These are phyloP conservation scores for Zygaena filipendulae DNA, from an alignment of 2,888 invertebrate genomes.

Conservation along the genomic window DNA sequence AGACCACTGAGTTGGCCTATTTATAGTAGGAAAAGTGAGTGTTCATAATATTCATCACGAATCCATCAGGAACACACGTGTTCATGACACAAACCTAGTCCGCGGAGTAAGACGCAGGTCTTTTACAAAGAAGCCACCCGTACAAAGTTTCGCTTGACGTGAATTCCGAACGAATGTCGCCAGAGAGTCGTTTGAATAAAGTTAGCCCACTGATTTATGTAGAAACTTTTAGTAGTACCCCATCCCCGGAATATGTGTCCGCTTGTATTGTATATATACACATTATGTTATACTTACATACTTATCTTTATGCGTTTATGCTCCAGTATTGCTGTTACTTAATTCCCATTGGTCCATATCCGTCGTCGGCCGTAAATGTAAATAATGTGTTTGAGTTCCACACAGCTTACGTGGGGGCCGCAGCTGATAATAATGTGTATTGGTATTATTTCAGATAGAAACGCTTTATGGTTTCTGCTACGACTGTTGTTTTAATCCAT, in stretches of 20 bases:
- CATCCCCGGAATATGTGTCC: constrained; percentile 40
- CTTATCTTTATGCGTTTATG: constrained; percentile 41
- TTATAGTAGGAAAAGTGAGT: constrained; percentile 10
- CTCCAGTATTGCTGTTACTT: too few species aligned
- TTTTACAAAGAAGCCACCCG: constrained; percentile 43
- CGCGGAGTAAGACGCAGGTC: constrained; percentile 29
- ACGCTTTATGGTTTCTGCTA: too few species aligned
- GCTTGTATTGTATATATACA: too few species aligned
- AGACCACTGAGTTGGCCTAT: constrained; percentile 2
- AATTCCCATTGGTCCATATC: too few species aligned
- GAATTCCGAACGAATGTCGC: constrained; percentile 60
- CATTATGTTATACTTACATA: too few species aligned
- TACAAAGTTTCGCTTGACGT: constrained; percentile 51
- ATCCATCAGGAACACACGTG: constrained; percentile 25
- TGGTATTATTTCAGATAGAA: too few species aligned
- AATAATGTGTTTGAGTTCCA: too few species aligned
- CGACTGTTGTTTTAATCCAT: too few species aligned
- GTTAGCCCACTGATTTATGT: constrained; percentile 63
- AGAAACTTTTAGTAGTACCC: constrained; percentile 43
- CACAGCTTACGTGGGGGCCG: too few species aligned
- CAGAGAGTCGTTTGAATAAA: constrained; percentile 66
- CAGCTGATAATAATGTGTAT: too few species aligned
- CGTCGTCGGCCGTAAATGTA: too few species aligned
- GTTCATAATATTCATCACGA: constrained; percentile 18
- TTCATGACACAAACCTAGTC: constrained; percentile 31